These are phyloP conservation scores for Lophochroa leadbeateri DNA, from an alignment of 2,113 vertebrate genomes.

Conservation along the genomic window DNA sequence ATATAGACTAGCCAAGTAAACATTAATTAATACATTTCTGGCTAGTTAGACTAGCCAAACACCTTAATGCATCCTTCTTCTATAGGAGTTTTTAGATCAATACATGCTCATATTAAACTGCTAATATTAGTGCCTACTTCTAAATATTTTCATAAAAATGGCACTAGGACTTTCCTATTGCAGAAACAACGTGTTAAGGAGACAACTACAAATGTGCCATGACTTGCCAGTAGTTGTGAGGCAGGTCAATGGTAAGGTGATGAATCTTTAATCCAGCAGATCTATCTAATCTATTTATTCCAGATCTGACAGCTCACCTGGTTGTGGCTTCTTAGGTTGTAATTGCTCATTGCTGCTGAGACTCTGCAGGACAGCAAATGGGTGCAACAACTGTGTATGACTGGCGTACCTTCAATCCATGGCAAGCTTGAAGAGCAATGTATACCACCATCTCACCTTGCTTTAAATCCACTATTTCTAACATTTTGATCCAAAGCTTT, in stretches of 20 bases:
- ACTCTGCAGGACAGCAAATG: not conserved
- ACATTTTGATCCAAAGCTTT: not conserved
- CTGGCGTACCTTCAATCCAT: not conserved
- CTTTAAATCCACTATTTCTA: not conserved
- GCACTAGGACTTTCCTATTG: not conserved
- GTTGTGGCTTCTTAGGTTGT: not conserved
- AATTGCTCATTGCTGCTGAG: not conserved
- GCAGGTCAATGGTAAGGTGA: fast-evolving
- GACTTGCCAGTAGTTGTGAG: not conserved
- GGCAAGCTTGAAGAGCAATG: not conserved
- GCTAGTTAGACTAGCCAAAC: not conserved
- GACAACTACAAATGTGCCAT: not conserved
- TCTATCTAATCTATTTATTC: not conserved
- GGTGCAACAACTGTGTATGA: not conserved
- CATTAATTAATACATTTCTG: not conserved
- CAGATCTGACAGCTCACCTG: not conserved
- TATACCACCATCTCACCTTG: fast-evolving
- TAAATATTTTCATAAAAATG: not conserved
- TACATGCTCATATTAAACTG: not conserved
- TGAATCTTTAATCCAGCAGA: not conserved
- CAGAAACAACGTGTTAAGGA: not conserved
- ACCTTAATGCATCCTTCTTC: not conserved
- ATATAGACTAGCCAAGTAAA: not conserved
- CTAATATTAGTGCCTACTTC: not conserved
- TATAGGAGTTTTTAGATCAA: not conserved